Evolutionary conservation across 2,113 vertebrate species (phyloP).

Genomic region (Phalacrocorax pelagicus): DNA sequence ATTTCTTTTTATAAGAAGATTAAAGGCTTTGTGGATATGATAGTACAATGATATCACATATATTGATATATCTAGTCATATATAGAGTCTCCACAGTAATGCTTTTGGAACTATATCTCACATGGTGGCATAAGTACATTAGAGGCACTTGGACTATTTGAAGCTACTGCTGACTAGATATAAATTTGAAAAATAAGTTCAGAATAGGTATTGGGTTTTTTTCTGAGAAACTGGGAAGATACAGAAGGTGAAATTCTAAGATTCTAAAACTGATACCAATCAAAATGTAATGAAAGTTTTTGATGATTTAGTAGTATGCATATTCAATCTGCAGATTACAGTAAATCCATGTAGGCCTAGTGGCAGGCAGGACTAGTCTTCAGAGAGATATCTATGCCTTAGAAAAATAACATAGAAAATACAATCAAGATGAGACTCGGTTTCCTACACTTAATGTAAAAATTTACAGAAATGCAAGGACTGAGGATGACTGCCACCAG

Average conservation of each 20-base stretch:
- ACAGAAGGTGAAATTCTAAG: not conserved
- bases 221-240: not conserved
- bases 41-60: not conserved
- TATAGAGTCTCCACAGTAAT: not conserved
- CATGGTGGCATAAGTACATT: not conserved
- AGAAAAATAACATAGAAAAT: not conserved
- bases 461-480: not conserved
- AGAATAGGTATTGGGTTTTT: not conserved
- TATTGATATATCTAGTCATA: not conserved
- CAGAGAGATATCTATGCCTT: not conserved
- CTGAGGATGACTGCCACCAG: not conserved
- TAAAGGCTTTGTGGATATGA: not conserved
- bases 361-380: not conserved
- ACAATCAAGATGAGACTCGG: not conserved
- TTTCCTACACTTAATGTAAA: not conserved
- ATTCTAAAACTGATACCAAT: not conserved
- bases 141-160: not conserved
- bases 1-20: not conserved
- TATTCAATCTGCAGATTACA: not conserved
- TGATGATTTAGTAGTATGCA: not conserved
- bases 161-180: not conserved
- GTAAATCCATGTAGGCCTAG: not conserved
- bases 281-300: not conserved
- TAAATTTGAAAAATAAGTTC: not conserved
- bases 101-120: not conserved